Conservation (phyloP, 2,797 vertebrate genomes). For the Toxotes lorentzi region DNA sequence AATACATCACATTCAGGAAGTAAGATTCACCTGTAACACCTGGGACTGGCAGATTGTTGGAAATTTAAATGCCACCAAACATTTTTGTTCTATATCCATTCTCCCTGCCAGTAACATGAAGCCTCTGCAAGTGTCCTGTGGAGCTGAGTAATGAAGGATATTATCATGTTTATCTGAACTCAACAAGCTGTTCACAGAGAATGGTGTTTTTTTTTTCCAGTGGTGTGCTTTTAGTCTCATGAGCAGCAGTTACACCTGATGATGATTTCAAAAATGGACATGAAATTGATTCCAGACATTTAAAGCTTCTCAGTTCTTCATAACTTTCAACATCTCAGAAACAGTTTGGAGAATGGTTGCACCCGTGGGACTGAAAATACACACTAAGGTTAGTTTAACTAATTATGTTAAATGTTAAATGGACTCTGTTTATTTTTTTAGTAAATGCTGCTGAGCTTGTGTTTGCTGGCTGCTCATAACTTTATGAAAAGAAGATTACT, state of each 20-base stretch:
- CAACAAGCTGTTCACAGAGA: background rate
- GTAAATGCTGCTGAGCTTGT: background rate
- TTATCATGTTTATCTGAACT: slow-evolving; percentile 14
- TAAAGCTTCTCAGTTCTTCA: slow-evolving; percentile 10
- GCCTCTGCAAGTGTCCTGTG: background rate
- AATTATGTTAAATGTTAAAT: background rate
- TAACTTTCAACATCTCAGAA: slow-evolving; percentile 27
- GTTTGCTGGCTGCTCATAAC: background rate
- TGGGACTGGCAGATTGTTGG: background rate
- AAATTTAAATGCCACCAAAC: background rate
- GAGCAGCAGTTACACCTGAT: slow-evolving; percentile 53
- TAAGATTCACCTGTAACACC: background rate
- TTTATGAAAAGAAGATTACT: background rate
- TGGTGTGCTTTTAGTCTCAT: slow-evolving; percentile 26
- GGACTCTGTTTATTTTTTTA: background rate
- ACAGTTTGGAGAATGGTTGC: slow-evolving; percentile 13
- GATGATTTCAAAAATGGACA: slow-evolving; percentile 59
- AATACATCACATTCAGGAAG: slow-evolving; percentile 28
- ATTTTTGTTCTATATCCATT: background rate
- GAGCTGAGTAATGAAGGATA: background rate
- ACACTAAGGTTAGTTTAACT: background rate
- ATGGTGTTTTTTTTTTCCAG: background rate
- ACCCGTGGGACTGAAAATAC: background rate
- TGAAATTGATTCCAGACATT: slow-evolving; percentile 60
- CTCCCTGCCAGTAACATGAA: background rate